Evolutionary conservation across 2,888 invertebrate species (phyloP).

Genomic region (Sericinus montela): DNA sequence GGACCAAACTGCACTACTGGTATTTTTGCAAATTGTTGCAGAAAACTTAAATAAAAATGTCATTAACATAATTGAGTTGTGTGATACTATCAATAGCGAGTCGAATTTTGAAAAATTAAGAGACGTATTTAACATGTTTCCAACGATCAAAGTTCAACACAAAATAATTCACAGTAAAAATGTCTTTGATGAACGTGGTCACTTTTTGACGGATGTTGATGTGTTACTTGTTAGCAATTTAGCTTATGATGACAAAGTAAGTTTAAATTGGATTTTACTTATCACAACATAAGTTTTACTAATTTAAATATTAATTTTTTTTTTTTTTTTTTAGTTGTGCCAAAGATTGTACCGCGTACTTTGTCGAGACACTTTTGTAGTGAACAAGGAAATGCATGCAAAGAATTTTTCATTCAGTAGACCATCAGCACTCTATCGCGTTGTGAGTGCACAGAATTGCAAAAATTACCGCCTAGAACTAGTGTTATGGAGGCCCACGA

Average conservation of each 20-base stretch:
- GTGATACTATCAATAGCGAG: constrained; percentile 17
- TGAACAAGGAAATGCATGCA: constrained; percentile 28
- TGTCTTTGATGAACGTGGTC: constrained; percentile 14
- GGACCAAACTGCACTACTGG: constrained; percentile 27
- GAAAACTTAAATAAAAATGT: constrained; percentile 34
- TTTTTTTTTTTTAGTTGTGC: constrained; percentile 29
- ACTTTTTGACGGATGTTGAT: constrained; percentile 24
- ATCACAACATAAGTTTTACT: no score
- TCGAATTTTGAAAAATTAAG: constrained; percentile 22
- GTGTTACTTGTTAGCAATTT: constrained; percentile 30
- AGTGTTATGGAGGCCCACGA: constrained; percentile 31
- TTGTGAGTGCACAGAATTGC: constrained; percentile 28
- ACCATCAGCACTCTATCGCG: constrained; percentile 29
- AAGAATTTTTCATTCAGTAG: constrained; percentile 15
- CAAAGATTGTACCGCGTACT: constrained; percentile 28
- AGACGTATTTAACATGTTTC: constrained; percentile 21
- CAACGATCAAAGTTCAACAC: constrained; percentile 23
- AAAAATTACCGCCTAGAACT: constrained; percentile 27
- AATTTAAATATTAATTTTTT: no score
- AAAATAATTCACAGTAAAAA: constrained; percentile 20
- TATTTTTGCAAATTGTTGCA: constrained; percentile 35
- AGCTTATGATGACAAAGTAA: constrained; percentile 31
- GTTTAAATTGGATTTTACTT: no score
- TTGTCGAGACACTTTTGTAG: constrained; percentile 31
- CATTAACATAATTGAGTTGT: constrained; percentile 30